Evolutionary conservation across 2,797 vertebrate genomes (phyloP), one percentile per base, ranked within the genome.

Genomic region (Chlorospingus semifuscus): DNA sequence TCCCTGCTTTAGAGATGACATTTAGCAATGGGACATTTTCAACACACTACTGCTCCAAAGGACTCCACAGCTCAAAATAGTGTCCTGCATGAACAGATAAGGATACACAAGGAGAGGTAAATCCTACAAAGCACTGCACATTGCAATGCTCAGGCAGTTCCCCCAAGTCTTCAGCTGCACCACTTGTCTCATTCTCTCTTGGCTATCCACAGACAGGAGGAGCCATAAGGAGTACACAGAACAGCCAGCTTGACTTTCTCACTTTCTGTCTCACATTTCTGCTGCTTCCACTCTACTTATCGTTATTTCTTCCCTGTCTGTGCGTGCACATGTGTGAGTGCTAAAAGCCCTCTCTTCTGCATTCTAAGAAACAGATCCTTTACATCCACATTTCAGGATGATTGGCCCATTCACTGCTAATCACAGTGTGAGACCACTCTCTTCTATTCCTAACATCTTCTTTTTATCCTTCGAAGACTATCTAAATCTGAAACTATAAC

Each of bases 331-430:
- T 10, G 14, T 6, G 8, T 34, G 30, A 47, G 37, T 55, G 27
- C n/a, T 39, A 83, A 85, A 85, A 65, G 76, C 22, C 24, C 36
- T 79, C 74, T 72, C 18, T 76, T 75, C 20, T 71, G 37, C 42
- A 34, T 74, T 80, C n/a, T n/a, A 78, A 71, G 69, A 93, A 91
- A 78, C 10, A 81, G 22, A 55, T 20, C 17, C 86, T 76, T 70
- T 75, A n/a, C 26, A 83, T 41, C 15, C 46, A 36, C 7, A 3
- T 68, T 85, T 91, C 69, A 52, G 41, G 49, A 52, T 1, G 0
- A 64, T 56, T 32, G 19, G n/a, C 39, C 36, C 21, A 76, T 80
- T 71, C 39, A 50, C 42, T 78, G 47, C n/a, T 86, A 88, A 89
- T 72, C 61, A 56, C 36, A 81, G 34, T 12, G 23, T 13, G 27